Evolutionary conservation across 2,113 vertebrate species (phyloP).

Genomic region (Mus pahari): DNA sequence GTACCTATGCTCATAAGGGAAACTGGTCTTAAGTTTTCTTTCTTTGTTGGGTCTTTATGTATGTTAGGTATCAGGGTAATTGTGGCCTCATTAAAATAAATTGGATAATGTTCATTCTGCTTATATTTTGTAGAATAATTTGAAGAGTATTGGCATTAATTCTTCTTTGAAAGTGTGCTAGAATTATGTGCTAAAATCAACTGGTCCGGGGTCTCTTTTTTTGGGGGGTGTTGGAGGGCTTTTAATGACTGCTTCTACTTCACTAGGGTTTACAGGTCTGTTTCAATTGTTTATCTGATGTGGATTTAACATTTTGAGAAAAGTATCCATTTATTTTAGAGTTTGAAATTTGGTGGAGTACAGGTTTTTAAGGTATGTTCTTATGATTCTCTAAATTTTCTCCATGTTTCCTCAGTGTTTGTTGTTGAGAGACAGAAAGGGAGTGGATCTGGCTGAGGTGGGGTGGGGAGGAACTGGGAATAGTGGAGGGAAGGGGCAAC

Average conservation of each 20-base stretch:
- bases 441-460: neutral
- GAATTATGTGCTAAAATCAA: neutral
- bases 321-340: neutral
- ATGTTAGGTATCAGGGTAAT: neutral
- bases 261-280: neutral
- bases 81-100: neutral
- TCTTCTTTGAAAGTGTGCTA: neutral
- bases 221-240: neutral
- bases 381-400: neutral
- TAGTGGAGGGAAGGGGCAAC: neutral
- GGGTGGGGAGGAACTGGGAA: neutral
- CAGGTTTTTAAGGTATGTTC: neutral
- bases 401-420: neutral
- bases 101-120: neutral
- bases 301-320: neutral
- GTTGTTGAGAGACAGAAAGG: neutral
- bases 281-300: neutral
- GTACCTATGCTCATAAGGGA: neutral
- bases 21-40: neutral
- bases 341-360: neutral
- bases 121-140: neutral
- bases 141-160: neutral
- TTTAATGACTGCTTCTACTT: neutral
- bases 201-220: neutral
- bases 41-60: neutral